Percentiles rank a stretch among this genome's conserved stretches.
Evolutionary conservation across 2,797 vertebrate species (phyloP).

Genomic region (Pyrocephalus nanus): DNA sequence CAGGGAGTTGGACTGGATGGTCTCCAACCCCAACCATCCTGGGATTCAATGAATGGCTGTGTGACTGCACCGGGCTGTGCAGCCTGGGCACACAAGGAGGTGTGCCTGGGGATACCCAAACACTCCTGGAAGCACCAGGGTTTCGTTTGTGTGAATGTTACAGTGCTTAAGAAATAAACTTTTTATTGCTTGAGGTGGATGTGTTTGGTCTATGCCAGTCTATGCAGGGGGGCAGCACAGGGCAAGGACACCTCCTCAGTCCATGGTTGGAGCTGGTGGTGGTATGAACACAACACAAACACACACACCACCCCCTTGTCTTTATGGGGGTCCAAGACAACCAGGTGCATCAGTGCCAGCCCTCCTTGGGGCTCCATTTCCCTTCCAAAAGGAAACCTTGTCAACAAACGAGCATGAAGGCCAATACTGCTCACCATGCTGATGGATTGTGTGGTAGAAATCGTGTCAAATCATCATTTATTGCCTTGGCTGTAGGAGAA

Average conservation of each 20-base stretch:
- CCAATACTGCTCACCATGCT: neutral
- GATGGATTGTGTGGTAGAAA: neutral
- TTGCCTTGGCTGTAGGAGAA: fast-evolving
- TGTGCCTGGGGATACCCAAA: too few species aligned
- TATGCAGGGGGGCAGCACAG: neutral
- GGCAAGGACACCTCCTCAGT: fast-evolving
- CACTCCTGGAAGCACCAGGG: fast-evolving
- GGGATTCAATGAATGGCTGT: neutral
- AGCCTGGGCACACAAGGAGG: fast-evolving
- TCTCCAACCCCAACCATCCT: fast-evolving
- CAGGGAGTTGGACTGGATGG: neutral
- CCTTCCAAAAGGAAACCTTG: fast-evolving
- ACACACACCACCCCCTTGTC: fast-evolving
- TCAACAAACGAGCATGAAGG: neutral
- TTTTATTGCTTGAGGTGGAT: fast-evolving
- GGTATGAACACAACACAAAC: fast-evolving
- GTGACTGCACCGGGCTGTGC: fast-evolving
- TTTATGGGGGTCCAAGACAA: fast-evolving
- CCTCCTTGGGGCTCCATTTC: fast-evolving
- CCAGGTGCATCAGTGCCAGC: neutral
- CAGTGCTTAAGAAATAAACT: neutral
- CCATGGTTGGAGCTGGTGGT: fast-evolving
- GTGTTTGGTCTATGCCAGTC: fast-evolving
- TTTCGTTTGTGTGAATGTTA: fast-evolving
- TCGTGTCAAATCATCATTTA: neutral